Evolutionary conservation across 1,140 invertebrate species (phyloP).

Genomic region (Probaryconus sp.): DNA sequence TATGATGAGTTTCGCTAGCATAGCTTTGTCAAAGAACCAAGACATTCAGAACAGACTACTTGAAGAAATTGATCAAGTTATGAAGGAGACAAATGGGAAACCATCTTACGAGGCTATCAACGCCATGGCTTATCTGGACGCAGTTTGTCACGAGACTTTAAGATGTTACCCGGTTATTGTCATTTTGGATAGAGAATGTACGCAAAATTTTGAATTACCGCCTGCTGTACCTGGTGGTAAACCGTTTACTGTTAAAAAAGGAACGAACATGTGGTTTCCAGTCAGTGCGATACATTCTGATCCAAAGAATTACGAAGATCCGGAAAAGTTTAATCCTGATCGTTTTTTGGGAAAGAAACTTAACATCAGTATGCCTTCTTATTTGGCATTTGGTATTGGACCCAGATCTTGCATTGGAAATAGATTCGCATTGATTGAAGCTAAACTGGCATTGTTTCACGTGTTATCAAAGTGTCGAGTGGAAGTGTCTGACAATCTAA

Average conservation of each 20-base stretch:
- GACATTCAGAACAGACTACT: conserved; percentile 81
- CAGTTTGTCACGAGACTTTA: conserved; percentile 79
- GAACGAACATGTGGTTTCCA: conserved; percentile 64
- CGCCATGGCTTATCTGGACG: conserved; percentile 76
- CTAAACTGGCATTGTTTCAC: conserved; percentile 61
- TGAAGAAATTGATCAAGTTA: conserved; percentile 78
- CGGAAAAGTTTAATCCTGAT: conserved; percentile 79
- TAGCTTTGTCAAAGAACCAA: conserved; percentile 79
- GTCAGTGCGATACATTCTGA: conserved; percentile 76
- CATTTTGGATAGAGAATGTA: conserved; percentile 10
- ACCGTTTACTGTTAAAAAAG: conserved; percentile 72
- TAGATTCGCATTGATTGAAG: conserved; percentile 65
- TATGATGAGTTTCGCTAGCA: conserved; percentile 76
- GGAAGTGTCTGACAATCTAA: conserved; percentile 43
- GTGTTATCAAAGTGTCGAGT: conserved; percentile 56
- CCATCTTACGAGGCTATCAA: conserved; percentile 74
- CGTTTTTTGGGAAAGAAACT: conserved; percentile 75
- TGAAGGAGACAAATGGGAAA: conserved; percentile 57
- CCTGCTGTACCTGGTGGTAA: conserved; percentile 55
- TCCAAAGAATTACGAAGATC: conserved; percentile 79
- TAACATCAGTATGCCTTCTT: background rate
- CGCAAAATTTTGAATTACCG: conserved; percentile 8
- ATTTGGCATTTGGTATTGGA: conserved; percentile 33
- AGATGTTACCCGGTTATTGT: conserved; percentile 73
- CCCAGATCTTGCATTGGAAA: conserved; percentile 44